Evolutionary conservation across 2,888 invertebrate genomes (phyloP), one percentile per base, ranked within the genome.

Genomic region (Nycteola revayana): DNA sequence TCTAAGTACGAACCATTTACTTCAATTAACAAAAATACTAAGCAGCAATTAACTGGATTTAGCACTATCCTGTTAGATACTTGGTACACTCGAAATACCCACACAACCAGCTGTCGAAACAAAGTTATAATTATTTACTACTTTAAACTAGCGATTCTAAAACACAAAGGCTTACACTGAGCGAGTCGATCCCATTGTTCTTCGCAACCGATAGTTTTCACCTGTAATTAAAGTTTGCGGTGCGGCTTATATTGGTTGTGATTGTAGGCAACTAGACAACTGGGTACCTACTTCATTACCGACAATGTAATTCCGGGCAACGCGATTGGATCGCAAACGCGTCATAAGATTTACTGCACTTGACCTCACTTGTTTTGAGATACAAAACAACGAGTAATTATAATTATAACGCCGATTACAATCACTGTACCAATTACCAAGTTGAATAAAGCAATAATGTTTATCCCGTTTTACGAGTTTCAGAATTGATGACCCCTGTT

Each of bases 201-300:
- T 52, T 52, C 41, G 44, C 36, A 55, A 49, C 50, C 50, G 50
- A 63, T 65, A 65, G 64, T 66, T 62, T 63, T 62, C 60, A 66
- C 60, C 60, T 65, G 60, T 75, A 79, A 78, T 81, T 80, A 75
- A 79, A 81, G 73, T 80, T 76, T 67, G 71, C 61, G 44, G 64
- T 49, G 44, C 50, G 65, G 71, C 69, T 74, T 70, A 73, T 74
- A 81, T 76, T 71, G 67, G 62, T 58, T 66, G 66, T 71, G 70
- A 80, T 76, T 70, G 72, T 66, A 66, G 59, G 60, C 59, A 67
- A 71, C 71, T 76, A 14, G 14, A 5, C n/a, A n/a, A n/a, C n/a
- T n/a, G n/a, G n/a, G n/a, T n/a, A n/a, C n/a, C n/a, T 21, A 74
- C 77, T 81, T 83, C 77, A 81, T 82, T 82, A 80, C 72, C 47